Evolutionary conservation across 1,140 invertebrate genomes (phyloP).

Genomic region (Temnothorax curvispinosus): DNA sequence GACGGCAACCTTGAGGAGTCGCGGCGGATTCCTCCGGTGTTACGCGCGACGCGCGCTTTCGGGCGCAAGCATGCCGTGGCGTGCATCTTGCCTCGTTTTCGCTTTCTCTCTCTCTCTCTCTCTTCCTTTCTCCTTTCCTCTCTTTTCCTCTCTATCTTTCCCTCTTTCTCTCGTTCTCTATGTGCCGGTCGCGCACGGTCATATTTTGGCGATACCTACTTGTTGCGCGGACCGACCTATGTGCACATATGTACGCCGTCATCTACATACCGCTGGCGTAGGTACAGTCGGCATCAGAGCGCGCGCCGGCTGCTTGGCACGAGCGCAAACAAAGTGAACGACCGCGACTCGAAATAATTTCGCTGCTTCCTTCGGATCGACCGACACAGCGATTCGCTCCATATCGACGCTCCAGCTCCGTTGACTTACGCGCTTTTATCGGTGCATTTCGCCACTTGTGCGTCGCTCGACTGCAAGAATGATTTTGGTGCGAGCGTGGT

Average conservation of each 20-base stretch:
- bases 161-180: constrained; percentile 36
- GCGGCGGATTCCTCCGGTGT: constrained; percentile 42
- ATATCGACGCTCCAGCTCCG: neutral
- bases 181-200: constrained; percentile 67
- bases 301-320: constrained; percentile 62
- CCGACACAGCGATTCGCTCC: neutral
- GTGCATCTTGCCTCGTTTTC: constrained; percentile 22
- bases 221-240: constrained; percentile 79
- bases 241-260: constrained; percentile 59
- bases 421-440: constrained; percentile 5
- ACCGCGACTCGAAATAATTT: constrained; percentile 70
- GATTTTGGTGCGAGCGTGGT: neutral
- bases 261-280: constrained; percentile 65
- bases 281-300: constrained; percentile 59
- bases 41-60: constrained; percentile 20
- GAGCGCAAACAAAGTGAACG: constrained; percentile 68
- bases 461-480: neutral
- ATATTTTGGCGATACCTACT: constrained; percentile 84
- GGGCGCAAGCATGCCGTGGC: neutral
- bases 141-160: neutral
- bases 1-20: constrained; percentile 43
- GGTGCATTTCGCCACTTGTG: neutral
- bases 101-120: neutral
- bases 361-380: constrained; percentile 36
- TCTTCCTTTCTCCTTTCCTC: neutral